phyloP scores from a whole-genome alignment of 2,797 vertebrate genomes.

The Aythya fuligula region DNA sequence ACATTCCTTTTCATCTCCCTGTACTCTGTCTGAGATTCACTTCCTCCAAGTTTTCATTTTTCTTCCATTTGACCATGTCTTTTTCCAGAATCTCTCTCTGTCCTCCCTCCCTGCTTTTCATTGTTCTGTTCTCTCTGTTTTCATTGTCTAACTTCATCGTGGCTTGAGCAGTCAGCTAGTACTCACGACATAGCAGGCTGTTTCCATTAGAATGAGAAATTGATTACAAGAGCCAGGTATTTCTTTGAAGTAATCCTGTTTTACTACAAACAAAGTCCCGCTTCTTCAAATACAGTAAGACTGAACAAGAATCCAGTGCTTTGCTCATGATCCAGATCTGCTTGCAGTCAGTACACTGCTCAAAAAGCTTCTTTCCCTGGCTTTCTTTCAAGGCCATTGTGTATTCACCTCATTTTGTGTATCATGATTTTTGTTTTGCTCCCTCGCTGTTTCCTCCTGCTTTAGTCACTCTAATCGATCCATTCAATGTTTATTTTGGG shows the following conservation, averaged over 20 bases:
- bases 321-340: slow-evolving; percentile 14
- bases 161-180: background rate
- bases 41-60: background rate
- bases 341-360: background rate
- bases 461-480: background rate
- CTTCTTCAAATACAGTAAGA: slow-evolving; percentile 41
- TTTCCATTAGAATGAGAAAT: slow-evolving; percentile 60
- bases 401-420: slow-evolving; percentile 4
- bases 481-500: background rate
- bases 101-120: background rate
- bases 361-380: background rate
- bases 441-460: background rate
- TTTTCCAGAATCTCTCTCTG: background rate
- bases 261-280: background rate
- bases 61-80: background rate
- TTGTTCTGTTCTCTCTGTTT: background rate
- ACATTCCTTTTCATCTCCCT: background rate
- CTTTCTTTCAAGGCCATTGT: slow-evolving; percentile 37
- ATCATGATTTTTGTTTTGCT: background rate
- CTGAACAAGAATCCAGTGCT: background rate
- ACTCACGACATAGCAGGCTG: background rate
- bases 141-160: background rate
- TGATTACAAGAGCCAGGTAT: slow-evolving; percentile 57
- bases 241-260: slow-evolving; percentile 62
- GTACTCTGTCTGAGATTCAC: background rate